Evolutionary conservation across 2,888 invertebrate species (phyloP).

Genomic region (Oscheius sp.): DNA sequence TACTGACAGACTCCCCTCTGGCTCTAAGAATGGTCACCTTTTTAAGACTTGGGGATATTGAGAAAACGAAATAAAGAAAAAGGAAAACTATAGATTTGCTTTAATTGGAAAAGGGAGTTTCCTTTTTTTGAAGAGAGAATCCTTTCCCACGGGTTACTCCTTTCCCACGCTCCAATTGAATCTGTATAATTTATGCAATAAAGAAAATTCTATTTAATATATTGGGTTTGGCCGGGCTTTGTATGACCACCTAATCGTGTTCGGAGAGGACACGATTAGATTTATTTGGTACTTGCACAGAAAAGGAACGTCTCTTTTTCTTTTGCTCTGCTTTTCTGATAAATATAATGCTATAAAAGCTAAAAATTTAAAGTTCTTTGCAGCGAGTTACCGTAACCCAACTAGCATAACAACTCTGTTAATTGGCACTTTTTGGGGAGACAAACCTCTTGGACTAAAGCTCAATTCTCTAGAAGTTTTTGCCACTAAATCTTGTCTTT

Average conservation of each 20-base stretch:
- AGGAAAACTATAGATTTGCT: not conserved
- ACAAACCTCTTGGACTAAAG: too few relatives aligned
- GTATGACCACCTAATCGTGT: slow-evolving; percentile 30
- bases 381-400: too few relatives aligned
- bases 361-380: too few relatives aligned
- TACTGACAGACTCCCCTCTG: slow-evolving; percentile 18
- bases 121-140: not conserved
- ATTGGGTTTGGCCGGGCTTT: slow-evolving; percentile 34
- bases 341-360: not conserved
- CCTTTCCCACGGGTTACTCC: slow-evolving; percentile 10
- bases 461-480: too few relatives aligned
- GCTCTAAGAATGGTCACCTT: not conserved
- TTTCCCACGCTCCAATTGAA: slow-evolving; percentile 28
- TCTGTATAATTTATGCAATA: slow-evolving; percentile 37
- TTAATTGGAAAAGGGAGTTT: too few relatives aligned
- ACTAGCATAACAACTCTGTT: too few relatives aligned
- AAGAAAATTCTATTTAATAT: slow-evolving; percentile 33
- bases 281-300: slow-evolving; percentile 18
- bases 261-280: slow-evolving; percentile 27
- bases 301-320: not conserved
- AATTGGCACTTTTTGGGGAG: too few relatives aligned
- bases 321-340: not conserved
- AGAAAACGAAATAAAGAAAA: not conserved
- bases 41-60: not conserved
- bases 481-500: too few relatives aligned